Evolutionary conservation across 2,113 vertebrate species (phyloP), one percentile per base, ranked within the genome.

Genomic region (Oryzias celebensis): DNA sequence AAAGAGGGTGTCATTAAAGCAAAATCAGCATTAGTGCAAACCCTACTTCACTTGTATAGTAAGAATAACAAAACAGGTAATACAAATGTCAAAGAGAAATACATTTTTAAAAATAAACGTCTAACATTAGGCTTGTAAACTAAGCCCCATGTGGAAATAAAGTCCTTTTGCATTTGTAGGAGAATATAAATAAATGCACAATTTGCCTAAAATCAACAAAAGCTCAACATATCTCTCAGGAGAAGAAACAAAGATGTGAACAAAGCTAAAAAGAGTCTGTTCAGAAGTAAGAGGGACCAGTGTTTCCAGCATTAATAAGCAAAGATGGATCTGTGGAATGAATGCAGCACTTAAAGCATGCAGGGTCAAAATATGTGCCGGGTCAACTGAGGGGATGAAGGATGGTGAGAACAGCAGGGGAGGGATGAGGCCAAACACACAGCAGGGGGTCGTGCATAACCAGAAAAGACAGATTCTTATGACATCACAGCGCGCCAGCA

Each of bases 291-390:
- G 44, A 72, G 60, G 58, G 20, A 3, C 18, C 28, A 16, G 20
- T 20, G 44, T 51, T 51, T 57, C 5, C 44, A 44, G 44, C 24
- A 36, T 52, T 45, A 55, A 52, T 7, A 42, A 44, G 57, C 56
- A 53, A 36, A 36, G 44, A 49, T 26, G 62, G 41, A 26, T 51
- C 54, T 16, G 7, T 41, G 42, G 0, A 48, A 72, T 14, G 71
- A 53, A 42, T 68, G 26, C 17, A 15, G 42, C 14, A 62, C 15
- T 36, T 65, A 41, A 36, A 48, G 13, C 43, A 65, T 60, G 65
- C 61, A 54, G 58, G 77, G 74, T 76, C 71, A 75, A 72, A 70
- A 68, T 77, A 69, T 73, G 78, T 54, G 58, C 47, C 0, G 57
- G 73, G 75, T 77, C 76, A 63, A 44, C 28, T 46, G 45, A 46